Conservation (phyloP, 2,797 vertebrate species). For the Limnodromus scolopaceus region DNA sequence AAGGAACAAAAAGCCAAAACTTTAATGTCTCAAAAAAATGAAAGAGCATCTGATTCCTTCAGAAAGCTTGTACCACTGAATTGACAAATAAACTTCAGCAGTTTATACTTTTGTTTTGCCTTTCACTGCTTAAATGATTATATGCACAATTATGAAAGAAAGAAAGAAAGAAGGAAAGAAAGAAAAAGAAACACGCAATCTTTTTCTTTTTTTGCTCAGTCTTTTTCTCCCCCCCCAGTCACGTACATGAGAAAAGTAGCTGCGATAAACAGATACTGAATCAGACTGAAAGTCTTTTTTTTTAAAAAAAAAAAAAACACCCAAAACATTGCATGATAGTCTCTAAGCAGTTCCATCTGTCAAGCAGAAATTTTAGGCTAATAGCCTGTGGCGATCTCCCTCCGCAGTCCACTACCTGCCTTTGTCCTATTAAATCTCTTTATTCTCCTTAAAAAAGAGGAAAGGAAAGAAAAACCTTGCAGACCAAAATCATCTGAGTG, state of each 20-base stretch:
- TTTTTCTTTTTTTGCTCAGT: neutral
- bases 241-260: slow-evolving; percentile 79
- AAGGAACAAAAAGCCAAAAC: neutral
- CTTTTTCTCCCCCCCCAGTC: slow-evolving; percentile 14
- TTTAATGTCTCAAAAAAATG: neutral
- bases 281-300: slow-evolving; percentile 78
- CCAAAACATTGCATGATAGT: slow-evolving; percentile 92
- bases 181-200: neutral
- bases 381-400: slow-evolving; percentile 92
- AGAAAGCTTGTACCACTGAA: slow-evolving; percentile 15
- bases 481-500: slow-evolving; percentile 87
- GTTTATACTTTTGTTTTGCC: slow-evolving; percentile 26
- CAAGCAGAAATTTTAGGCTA: slow-evolving; percentile 93
- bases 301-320: slow-evolving; percentile 47
- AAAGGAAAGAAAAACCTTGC: slow-evolving; percentile 84
- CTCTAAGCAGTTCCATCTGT: slow-evolving; percentile 98
- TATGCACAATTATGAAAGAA: neutral
- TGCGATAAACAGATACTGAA: slow-evolving; percentile 85
- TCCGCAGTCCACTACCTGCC: slow-evolving; percentile 92
- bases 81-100: neutral
- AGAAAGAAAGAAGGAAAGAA: neutral
- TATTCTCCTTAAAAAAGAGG: slow-evolving; percentile 81
- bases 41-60: slow-evolving; percentile 28
- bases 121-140: slow-evolving; percentile 35
- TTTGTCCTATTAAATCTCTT: slow-evolving; percentile 94